Evolutionary conservation across 2,113 vertebrate species (phyloP).

Genomic region (Percina caprodes): DNA sequence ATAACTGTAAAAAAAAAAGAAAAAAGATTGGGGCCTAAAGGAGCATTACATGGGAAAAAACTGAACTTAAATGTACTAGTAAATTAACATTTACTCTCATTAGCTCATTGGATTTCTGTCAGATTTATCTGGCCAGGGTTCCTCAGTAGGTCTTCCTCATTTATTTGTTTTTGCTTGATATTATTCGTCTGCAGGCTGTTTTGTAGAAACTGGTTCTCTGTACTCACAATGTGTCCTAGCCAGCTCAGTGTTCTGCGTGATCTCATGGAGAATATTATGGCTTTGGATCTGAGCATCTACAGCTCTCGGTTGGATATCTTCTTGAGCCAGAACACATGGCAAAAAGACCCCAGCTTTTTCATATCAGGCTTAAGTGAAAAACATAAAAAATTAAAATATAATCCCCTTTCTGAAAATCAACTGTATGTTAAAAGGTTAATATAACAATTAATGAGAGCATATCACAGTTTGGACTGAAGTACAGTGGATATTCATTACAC

Average conservation of each 20-base stretch:
- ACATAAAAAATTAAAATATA: not conserved
- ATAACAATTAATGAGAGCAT: not conserved
- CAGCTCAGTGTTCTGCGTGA: slow-evolving; percentile 38
- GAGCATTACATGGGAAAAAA: not conserved
- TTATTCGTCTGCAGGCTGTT: not conserved
- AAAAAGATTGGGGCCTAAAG: not conserved
- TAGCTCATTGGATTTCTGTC: not conserved
- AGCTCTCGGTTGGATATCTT: slow-evolving; percentile 39
- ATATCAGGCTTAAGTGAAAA: slow-evolving; percentile 14
- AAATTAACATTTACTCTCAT: too few relatives aligned
- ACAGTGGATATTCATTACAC: not conserved
- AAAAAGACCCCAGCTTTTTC: slow-evolving; percentile 34
- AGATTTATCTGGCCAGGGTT: not conserved
- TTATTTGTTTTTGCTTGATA: not conserved
- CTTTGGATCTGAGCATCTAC: slow-evolving; percentile 11
- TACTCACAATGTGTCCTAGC: not conserved
- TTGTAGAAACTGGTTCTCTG: not conserved
- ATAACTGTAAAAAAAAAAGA: not conserved
- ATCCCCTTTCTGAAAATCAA: slow-evolving; percentile 31
- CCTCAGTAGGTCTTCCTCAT: not conserved
- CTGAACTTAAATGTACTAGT: not conserved
- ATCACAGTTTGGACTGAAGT: slow-evolving; percentile 2
- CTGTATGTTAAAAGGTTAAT: slow-evolving; percentile 6
- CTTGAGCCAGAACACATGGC: slow-evolving; percentile 50
- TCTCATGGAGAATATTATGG: slow-evolving; percentile 45